Evolutionary conservation across 92 coral and sea anemone genomes (phyloP).

Genomic region (Pocillopora meandrina): DNA sequence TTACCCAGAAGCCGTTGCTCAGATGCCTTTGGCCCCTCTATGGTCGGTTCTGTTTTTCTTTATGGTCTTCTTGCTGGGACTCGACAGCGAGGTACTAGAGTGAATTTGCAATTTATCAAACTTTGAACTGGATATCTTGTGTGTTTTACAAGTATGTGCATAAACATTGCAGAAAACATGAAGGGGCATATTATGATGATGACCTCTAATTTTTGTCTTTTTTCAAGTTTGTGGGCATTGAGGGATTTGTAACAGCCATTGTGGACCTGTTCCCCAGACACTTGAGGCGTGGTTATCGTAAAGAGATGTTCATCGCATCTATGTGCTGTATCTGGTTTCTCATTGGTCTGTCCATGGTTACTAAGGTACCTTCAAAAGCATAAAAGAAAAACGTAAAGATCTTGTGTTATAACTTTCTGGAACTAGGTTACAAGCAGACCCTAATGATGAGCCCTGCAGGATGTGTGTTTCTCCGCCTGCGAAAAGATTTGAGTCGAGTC

Average conservation of each 20-base stretch:
- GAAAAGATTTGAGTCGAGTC: no score
- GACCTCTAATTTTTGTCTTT: neutral
- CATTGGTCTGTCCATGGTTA: conserved; percentile 77
- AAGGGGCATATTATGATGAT: neutral
- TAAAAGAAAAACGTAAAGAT: no score
- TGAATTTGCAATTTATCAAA: neutral
- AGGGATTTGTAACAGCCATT: conserved; percentile 78
- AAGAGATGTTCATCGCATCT: conserved; percentile 70
- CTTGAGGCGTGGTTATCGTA: conserved; percentile 82
- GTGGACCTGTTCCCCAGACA: conserved; percentile 75
- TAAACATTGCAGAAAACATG: neutral
- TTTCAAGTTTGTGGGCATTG: conserved; percentile 78
- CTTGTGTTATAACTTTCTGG: no score
- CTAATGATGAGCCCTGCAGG: no score
- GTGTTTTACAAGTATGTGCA: neutral
- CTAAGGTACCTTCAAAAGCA: conserved; percentile 51
- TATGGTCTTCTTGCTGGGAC: conserved; percentile 51
- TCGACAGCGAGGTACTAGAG: conserved; percentile 52
- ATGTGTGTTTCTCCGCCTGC: no score
- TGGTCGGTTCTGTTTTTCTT: conserved; percentile 57
- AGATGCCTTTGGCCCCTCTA: conserved; percentile 60
- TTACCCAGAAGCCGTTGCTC: conserved; percentile 61
- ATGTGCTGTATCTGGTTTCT: conserved; percentile 69
- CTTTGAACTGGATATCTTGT: neutral
- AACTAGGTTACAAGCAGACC: no score